Percentiles rank a stretch among this genome's conserved stretches.
These are phyloP conservation scores for Oncopeltus fasciatus DNA, from an alignment of 1,140 invertebrate genomes.

Conservation along the genomic window DNA sequence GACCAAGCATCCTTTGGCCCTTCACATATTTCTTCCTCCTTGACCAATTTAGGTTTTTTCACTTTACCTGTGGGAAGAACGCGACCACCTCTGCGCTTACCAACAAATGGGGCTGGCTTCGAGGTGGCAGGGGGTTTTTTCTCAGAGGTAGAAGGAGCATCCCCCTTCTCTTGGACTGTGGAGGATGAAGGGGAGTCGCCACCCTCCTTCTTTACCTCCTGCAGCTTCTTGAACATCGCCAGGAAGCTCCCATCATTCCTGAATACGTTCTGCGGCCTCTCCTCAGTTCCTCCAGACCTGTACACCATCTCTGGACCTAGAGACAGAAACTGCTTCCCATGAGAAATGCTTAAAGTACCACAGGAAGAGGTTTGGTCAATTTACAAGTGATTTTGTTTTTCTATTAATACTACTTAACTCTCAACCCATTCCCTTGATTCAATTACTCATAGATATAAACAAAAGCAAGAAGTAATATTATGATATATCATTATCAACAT, in stretches of 20 bases:
- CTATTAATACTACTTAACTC: background rate
- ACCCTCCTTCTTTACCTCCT: slow-evolving; percentile 34
- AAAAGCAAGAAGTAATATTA: background rate
- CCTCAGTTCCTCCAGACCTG: slow-evolving; percentile 13
- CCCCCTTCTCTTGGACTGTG: slow-evolving; percentile 27
- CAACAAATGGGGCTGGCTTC: slow-evolving; percentile 40
- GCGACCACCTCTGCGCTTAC: slow-evolving; percentile 69
- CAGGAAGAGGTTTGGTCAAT: background rate
- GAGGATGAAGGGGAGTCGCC: slow-evolving; percentile 24
- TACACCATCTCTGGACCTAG: slow-evolving; percentile 21
- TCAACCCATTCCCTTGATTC: background rate
- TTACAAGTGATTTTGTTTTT: background rate
- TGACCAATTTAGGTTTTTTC: slow-evolving; percentile 47
- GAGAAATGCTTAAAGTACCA: slow-evolving; percentile 4
- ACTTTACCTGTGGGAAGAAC: slow-evolving; percentile 79
- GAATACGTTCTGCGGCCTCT: slow-evolving; percentile 38
- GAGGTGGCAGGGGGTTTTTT: background rate
- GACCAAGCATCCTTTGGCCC: slow-evolving; percentile 76
- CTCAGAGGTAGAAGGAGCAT: slow-evolving; percentile 28
- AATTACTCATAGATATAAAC: background rate
- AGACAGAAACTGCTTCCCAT: slow-evolving; percentile 24
- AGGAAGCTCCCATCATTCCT: slow-evolving; percentile 78
- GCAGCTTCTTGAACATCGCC: slow-evolving; percentile 80
- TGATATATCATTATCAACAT: background rate
- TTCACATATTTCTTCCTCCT: slow-evolving; percentile 44